Evolutionary conservation across 2,113 vertebrate genomes (phyloP), one percentile per base, ranked within the genome.

Genomic region (Tricholaema leucomelas): DNA sequence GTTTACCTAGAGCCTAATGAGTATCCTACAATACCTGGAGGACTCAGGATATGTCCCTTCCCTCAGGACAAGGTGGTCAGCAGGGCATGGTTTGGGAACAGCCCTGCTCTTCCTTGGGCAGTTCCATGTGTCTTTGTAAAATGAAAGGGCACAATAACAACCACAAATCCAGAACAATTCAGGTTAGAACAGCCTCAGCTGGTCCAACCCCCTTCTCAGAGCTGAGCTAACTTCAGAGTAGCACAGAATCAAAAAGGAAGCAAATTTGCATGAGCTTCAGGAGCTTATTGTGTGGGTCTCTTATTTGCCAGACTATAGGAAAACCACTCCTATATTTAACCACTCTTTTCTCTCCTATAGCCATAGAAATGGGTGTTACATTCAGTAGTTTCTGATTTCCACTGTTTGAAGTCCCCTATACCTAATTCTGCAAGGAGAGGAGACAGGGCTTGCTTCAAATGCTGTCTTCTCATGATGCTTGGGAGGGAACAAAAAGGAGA

Each of bases 221-320:
- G 74, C 54, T 5, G 2, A 77, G 65, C 38, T 63, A 55, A 59
- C 54, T 86, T 94, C 77, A 84, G 87, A 94, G 89, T 7, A 58
- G 17, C 27, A 36, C 27, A 42, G 17, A 42, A 79, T 61, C 48
- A 79, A 81, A 93, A 88, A 73, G 40, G 71, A 81, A 87, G 44
- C 3, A 90, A 61, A 93, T 93, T 84, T 91, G 27, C 78, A 70
- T 81, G 81, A 91, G 48, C 36, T 94, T 60, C 80, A 80, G 52
- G 88, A 91, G 60, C 56, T 93, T 85, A 63, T 86, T 90, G 69
- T 75, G 70, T 54, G 63, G 16, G 25, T 74, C 48, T 72, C 35
- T 60, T 78, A 56, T 27, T 14, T 67, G 24, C 40, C 65, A 86
- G 80, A 71, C 72, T 80, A 10, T 8, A 66, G 42, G 52, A 81